These are phyloP conservation scores for Lithodes maja DNA, from an alignment of 2,888 invertebrate genomes.

Conservation along the genomic window DNA sequence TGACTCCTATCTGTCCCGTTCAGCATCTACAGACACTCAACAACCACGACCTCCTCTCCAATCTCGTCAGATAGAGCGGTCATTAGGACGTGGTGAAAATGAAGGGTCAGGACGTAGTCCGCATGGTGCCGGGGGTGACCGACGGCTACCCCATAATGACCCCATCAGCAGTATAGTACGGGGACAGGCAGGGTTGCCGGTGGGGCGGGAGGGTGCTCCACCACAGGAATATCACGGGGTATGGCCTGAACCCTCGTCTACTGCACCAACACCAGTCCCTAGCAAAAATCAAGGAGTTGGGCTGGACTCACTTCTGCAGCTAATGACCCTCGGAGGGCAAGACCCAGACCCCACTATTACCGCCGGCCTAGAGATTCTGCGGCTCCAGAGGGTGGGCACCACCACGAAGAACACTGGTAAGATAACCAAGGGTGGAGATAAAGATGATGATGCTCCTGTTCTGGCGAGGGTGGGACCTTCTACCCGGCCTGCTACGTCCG, in stretches of 20 bases:
- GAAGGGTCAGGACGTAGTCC: not conserved
- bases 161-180: constrained; percentile 37
- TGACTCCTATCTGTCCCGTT: constrained; percentile 39
- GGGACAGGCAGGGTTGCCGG: constrained; percentile 32
- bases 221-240: constrained; percentile 24
- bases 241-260: constrained; percentile 5
- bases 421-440: not conserved
- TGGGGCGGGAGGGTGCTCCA: constrained; percentile 5
- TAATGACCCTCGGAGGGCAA: constrained; percentile 48
- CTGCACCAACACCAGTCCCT: not conserved
- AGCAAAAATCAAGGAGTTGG: not conserved
- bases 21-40: constrained; percentile 1
- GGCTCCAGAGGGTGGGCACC: not conserved
- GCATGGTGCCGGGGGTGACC: constrained; percentile 27
- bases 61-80: not conserved
- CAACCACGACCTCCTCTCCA: not conserved
- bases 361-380: not conserved
- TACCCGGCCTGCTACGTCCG: not conserved
- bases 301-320: constrained; percentile 42
- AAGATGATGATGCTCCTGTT: not conserved
- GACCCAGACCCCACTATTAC: not conserved
- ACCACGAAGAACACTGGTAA: not conserved
- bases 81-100: constrained; percentile 3
- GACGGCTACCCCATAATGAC: constrained; percentile 34
- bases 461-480: constrained; percentile 20